Evolutionary conservation across 2,888 invertebrate genomes (phyloP).

Genomic region (Resseliella maxima): DNA sequence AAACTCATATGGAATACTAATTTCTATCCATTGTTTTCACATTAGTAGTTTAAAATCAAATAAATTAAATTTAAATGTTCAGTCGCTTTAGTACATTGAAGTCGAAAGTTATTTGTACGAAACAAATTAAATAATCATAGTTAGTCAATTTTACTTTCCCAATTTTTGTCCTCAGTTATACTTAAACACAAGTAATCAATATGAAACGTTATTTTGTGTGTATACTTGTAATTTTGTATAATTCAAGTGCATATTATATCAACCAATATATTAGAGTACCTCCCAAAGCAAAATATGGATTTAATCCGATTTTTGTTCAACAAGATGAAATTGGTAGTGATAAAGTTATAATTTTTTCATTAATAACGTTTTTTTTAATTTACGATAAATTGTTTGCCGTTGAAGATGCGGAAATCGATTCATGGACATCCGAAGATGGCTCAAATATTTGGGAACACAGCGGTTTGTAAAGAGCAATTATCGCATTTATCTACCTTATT

Average conservation of each 20-base stretch:
- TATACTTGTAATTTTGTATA: neutral
- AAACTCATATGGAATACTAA: constrained; percentile 37
- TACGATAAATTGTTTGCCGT: constrained; percentile 58
- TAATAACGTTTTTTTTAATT: neutral
- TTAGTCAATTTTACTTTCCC: neutral
- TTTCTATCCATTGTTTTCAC: neutral
- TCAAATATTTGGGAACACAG: constrained; percentile 71
- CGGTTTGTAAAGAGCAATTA: no score
- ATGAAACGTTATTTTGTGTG: constrained; percentile 38
- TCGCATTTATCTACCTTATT: no score
- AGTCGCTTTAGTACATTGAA: neutral
- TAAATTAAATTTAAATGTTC: neutral
- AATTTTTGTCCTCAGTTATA: neutral
- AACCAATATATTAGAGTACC: constrained; percentile 60
- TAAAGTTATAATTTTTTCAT: no score
- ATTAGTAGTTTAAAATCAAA: neutral
- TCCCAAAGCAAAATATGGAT: constrained; percentile 63
- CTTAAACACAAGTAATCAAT: neutral
- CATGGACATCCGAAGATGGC: constrained; percentile 68
- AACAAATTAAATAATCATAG: neutral
- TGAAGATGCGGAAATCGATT: constrained; percentile 65
- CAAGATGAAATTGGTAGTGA: constrained; percentile 46
- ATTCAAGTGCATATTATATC: neutral
- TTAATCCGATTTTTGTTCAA: constrained; percentile 64
- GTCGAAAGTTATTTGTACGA: neutral